Percentiles rank a stretch among this genome's conserved stretches.
Conservation (phyloP, 2,797 vertebrate species). For the Cuniculus paca region DNA sequence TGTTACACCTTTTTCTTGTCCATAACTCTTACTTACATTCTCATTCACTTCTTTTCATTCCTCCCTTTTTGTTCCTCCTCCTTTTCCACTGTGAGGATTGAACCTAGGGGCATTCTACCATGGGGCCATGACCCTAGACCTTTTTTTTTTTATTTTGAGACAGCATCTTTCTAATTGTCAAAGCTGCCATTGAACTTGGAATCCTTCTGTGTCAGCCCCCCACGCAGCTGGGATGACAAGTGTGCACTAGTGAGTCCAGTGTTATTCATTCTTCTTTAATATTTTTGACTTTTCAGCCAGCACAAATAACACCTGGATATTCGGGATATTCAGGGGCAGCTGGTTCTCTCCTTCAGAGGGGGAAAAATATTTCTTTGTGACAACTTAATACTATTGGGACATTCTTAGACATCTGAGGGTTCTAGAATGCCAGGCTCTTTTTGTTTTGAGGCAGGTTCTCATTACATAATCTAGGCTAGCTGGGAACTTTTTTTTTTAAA, state of each 20-base stretch:
- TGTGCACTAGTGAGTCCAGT: background rate
- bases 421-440: background rate
- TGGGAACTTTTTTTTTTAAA: background rate
- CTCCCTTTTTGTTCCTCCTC: background rate
- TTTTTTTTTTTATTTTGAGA: background rate
- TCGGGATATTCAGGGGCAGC: background rate
- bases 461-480: background rate
- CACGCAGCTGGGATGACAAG: too few relatives aligned
- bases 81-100: background rate
- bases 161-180: background rate
- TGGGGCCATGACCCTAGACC: too few relatives aligned
- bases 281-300: constrained; percentile 35
- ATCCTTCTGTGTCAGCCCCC: background rate
- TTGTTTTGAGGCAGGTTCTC: background rate
- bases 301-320: background rate
- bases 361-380: background rate
- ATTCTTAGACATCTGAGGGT: background rate
- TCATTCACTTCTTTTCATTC: background rate
- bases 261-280: background rate
- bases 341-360: background rate
- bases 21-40: background rate
- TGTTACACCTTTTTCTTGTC: background rate
- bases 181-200: background rate
- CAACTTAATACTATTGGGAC: background rate
- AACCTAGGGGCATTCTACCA: background rate